Base-by-base conservation (phyloP, 2,888 invertebrate genomes). In the Thelaira solivaga region DNA sequence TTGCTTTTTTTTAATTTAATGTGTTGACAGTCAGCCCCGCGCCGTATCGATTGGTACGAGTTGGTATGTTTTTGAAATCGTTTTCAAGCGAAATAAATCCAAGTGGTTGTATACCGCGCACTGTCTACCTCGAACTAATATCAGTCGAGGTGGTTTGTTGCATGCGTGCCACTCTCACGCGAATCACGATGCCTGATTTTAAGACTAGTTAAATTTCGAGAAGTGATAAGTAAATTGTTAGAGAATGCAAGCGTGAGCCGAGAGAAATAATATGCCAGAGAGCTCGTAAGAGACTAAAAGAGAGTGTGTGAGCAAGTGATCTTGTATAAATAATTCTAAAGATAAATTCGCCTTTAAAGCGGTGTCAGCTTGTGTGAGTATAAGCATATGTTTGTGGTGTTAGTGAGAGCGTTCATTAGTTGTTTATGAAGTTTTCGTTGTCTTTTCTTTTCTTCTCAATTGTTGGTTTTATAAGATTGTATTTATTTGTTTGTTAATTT, bases 121-220 rank as follows among this genome's bases (percentile, higher is more conserved):
- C 68, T 76, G 72, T 65, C 69, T 78, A 78, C 51, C 78, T 74
- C 74, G 49, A 65, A 78, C 78, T 78, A 78, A 78, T 65, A 57
- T 69, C 69, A 64, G 57, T 16, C 67, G 67, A 62, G 41, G 55
- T 77, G 67, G 55, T 77, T 68, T 67, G 76, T 64, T 77, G 68
- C 77, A 77, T 77, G 77, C 73, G 68, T 77, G 73, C 77, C 67
- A 77, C 77, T 73, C 77, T 77, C 64, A 62, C 22, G 36, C 55
- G 67, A 72, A 47, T 61, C 76, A 72, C 67, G 53, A 45, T 62
- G 67, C 62, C 47, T 57, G 16, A 41, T 55, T 72, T 67, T 39
- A 61, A 59, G 64, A 36, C 39, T 36, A 51, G 43, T 31, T 45
- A 53, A 61, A 76, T 34, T 47, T 18, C 41, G 11, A 36, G 61